Evolutionary conservation across 2,113 vertebrate genomes (phyloP).

Genomic region (Grus americana): DNA sequence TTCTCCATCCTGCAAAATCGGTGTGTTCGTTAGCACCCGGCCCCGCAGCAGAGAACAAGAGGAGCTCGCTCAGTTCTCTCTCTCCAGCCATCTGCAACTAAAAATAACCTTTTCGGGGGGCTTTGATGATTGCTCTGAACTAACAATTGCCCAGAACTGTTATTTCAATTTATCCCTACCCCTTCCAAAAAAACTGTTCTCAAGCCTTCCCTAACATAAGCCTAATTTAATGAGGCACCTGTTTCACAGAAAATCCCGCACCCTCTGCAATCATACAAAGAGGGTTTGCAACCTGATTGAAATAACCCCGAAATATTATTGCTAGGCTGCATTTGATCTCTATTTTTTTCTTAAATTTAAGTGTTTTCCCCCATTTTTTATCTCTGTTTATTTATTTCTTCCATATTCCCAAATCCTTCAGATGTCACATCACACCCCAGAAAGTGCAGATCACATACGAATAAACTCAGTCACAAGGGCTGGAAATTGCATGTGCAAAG

Average conservation of each 20-base stretch:
- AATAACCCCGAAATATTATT: background rate
- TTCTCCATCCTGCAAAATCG: slow-evolving; percentile 25
- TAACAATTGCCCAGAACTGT: slow-evolving; percentile 34
- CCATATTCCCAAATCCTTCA: background rate
- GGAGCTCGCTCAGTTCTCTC: slow-evolving; percentile 18
- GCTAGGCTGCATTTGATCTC: background rate
- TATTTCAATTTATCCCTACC: slow-evolving; percentile 29
- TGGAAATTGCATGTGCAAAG: background rate
- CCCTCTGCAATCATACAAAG: background rate
- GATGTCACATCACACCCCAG: background rate
- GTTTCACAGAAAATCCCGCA: background rate
- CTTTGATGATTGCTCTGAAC: slow-evolving; percentile 63
- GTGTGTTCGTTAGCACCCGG: slow-evolving; percentile 39
- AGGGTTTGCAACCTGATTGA: background rate
- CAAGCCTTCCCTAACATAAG: background rate
- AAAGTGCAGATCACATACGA: background rate
- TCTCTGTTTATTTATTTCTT: background rate
- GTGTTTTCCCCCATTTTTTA: background rate
- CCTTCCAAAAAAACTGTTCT: background rate
- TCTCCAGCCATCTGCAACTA: slow-evolving; percentile 69
- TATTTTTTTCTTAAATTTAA: background rate
- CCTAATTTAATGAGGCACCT: slow-evolving; percentile 47
- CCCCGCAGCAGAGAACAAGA: slow-evolving; percentile 23
- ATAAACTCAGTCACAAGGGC: background rate
- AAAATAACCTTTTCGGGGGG: slow-evolving; percentile 33